Percentiles rank a stretch among this genome's conserved stretches.
Evolutionary conservation across 2,797 vertebrate genomes (phyloP).

Genomic region (Natrix natrix): DNA sequence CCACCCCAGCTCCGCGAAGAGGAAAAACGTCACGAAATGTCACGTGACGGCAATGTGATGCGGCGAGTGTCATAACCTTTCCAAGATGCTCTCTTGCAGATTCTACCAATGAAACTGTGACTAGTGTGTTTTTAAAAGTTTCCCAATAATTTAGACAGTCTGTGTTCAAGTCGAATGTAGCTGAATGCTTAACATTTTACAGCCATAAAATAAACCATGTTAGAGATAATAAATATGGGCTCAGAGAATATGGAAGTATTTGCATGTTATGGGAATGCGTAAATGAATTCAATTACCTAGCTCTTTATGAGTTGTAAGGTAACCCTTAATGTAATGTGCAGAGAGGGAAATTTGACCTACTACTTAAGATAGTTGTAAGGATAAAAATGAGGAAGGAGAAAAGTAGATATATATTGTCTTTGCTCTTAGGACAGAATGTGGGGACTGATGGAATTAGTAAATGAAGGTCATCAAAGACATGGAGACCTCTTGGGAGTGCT

Average conservation of each 20-base stretch:
- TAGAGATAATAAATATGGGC: neutral
- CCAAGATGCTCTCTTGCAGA: neutral
- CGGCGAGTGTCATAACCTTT: neutral
- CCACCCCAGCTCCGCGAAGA: too few relatives aligned
- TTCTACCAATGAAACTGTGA: constrained; percentile 11
- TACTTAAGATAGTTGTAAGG: neutral
- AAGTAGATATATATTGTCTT: neutral
- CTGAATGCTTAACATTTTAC: neutral
- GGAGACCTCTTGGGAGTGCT: neutral
- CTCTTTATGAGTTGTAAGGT: neutral
- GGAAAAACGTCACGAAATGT: too few relatives aligned
- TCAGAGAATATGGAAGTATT: neutral
- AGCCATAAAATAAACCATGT: neutral
- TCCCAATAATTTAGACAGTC: neutral
- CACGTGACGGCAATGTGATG: too few relatives aligned
- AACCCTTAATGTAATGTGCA: neutral
- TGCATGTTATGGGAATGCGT: neutral
- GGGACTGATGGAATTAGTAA: neutral
- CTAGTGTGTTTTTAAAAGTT: neutral
- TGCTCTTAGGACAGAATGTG: neutral
- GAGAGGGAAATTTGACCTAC: neutral
- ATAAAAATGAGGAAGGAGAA: neutral
- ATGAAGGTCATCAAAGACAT: neutral
- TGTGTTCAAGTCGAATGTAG: neutral
- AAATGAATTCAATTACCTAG: neutral